Percentiles rank a stretch among this genome's conserved stretches.
Evolutionary conservation across 2,113 vertebrate genomes (phyloP).

Genomic region (Micronisus gabar): DNA sequence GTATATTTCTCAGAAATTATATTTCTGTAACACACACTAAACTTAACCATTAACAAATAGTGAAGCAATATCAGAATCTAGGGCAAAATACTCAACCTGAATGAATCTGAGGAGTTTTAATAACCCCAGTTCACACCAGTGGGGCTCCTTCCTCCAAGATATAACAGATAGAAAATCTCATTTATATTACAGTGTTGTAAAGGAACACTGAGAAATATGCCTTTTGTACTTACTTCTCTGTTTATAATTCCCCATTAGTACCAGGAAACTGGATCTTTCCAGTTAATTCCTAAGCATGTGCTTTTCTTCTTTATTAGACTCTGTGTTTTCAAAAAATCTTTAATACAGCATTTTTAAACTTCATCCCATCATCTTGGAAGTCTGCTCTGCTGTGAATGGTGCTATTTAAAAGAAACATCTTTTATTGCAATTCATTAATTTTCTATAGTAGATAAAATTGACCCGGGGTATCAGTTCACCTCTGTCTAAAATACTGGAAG

Average conservation of each 20-base stretch:
- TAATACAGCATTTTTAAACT: background rate
- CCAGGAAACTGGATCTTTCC: background rate
- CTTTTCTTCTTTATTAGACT: background rate
- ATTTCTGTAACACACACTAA: background rate
- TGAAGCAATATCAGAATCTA: background rate
- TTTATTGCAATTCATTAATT: background rate
- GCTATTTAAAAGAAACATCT: background rate
- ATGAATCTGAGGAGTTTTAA: background rate
- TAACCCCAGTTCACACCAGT: background rate
- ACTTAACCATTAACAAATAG: background rate
- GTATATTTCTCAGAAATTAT: background rate
- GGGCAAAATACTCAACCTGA: background rate
- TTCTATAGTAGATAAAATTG: background rate
- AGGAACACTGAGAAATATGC: background rate
- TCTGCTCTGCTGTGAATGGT: background rate
- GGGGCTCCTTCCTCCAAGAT: background rate
- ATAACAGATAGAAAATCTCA: background rate
- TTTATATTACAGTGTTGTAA: background rate
- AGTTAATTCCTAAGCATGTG: background rate
- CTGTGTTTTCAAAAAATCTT: background rate
- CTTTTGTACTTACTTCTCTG: background rate
- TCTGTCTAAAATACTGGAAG: background rate
- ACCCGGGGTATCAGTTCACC: background rate
- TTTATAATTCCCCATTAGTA: background rate
- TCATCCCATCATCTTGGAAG: background rate